Conservation (phyloP, 2,797 vertebrate genomes). For the Pipistrellus nathusii region DNA sequence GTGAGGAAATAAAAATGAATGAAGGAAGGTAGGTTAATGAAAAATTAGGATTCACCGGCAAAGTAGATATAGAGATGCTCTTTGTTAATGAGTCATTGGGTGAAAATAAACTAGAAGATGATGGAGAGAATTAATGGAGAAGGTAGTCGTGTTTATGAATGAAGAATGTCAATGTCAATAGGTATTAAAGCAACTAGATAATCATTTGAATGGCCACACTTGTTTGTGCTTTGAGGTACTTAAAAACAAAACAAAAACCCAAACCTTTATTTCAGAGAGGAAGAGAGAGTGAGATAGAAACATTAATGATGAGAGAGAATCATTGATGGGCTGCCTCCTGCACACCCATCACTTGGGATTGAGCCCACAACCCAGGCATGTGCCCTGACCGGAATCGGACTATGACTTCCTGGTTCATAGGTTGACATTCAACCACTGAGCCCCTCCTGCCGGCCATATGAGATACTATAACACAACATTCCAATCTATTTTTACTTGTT, state of each 20-base stretch:
- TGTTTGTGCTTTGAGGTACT: not conserved
- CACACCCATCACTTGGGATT: too few relatives aligned
- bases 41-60: not conserved
- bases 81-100: not conserved
- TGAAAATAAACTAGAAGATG: not conserved
- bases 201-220: not conserved
- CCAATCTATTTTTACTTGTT: conserved; percentile 3
- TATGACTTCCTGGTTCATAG: too few relatives aligned
- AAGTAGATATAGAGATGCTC: not conserved
- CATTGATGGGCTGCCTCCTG: too few relatives aligned
- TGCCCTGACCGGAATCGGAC: too few relatives aligned
- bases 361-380: too few relatives aligned
- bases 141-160: not conserved
- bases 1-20: not conserved
- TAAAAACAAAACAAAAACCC: not conserved
- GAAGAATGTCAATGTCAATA: not conserved
- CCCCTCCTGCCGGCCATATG: too few relatives aligned
- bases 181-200: not conserved
- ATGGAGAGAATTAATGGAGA: not conserved
- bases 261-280: too few relatives aligned
- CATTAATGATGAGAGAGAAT: too few relatives aligned
- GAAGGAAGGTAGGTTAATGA: not conserved
- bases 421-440: too few relatives aligned
- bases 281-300: too few relatives aligned
- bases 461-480: not conserved